These are phyloP conservation scores for Uloborus diversus DNA, from an alignment of 1,140 invertebrate species.

Conservation along the genomic window DNA sequence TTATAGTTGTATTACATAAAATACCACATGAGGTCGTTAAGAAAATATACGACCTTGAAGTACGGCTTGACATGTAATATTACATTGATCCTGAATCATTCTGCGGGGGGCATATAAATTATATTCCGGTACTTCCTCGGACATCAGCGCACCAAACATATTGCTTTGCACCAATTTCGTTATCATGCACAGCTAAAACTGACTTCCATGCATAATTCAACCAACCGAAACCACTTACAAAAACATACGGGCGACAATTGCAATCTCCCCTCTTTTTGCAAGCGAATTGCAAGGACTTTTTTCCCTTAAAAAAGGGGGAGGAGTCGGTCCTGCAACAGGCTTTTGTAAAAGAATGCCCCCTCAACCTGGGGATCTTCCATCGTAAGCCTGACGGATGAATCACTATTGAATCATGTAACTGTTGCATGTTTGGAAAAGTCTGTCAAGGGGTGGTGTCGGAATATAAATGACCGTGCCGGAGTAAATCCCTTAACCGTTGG, in stretches of 20 bases:
- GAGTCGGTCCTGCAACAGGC: conserved; percentile 15
- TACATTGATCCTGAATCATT: neutral
- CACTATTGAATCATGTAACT: conserved; percentile 46
- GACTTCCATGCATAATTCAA: conserved; percentile 36
- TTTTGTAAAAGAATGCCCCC: conserved; percentile 11
- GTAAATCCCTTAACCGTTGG: neutral
- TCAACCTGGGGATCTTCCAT: neutral
- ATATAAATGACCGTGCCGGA: conserved; percentile 17
- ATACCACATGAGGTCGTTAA: too few relatives aligned
- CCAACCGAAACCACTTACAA: conserved; percentile 13
- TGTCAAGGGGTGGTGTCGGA: conserved; percentile 3
- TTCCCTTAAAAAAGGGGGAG: neutral
- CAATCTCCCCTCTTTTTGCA: neutral
- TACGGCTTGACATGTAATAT: neutral
- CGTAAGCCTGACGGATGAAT: conserved; percentile 24
- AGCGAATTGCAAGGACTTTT: conserved; percentile 25
- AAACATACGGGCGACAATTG: conserved; percentile 45
- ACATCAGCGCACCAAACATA: neutral
- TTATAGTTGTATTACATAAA: too few relatives aligned
- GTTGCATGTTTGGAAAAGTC: conserved; percentile 38
- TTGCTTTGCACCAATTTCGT: neutral
- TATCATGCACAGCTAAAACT: neutral
- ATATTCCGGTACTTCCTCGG: neutral
- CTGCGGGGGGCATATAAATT: neutral
- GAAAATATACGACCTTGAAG: conserved; percentile 6